phyloP scores from a whole-genome alignment of 2,113 vertebrate genomes.

The Catharus minimus region DNA sequence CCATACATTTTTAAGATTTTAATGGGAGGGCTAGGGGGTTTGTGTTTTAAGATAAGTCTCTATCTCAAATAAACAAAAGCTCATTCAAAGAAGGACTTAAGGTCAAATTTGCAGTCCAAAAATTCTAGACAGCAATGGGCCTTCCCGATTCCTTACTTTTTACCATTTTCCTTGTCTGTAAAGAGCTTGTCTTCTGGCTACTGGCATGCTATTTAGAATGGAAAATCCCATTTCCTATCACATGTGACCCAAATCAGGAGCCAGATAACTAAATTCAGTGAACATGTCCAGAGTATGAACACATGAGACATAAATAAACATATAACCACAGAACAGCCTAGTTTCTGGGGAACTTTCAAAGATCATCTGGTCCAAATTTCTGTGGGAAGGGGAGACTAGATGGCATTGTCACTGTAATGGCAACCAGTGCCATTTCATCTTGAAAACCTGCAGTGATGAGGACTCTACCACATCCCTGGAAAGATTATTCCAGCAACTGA shows the following conservation, averaged over 20 bases:
- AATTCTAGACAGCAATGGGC: neutral
- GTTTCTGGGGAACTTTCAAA: neutral
- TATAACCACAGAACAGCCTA: neutral
- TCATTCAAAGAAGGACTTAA: neutral
- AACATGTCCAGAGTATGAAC: neutral
- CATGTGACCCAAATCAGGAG: neutral
- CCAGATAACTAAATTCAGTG: neutral
- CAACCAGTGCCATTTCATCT: neutral
- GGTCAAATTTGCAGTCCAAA: neutral
- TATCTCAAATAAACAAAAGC: neutral
- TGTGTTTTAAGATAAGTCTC: neutral
- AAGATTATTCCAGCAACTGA: neutral
- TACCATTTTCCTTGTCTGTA: neutral
- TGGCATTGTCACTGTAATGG: neutral
- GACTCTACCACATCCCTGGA: fast-evolving
- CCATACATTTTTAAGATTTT: neutral
- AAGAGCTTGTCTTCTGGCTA: neutral
- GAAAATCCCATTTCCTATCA: neutral
- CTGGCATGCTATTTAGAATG: neutral
- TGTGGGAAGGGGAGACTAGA: neutral
- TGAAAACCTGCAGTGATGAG: neutral
- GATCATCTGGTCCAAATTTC: neutral
- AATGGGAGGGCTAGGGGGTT: fast-evolving
- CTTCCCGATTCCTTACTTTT: neutral
- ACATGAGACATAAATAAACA: neutral